These are phyloP conservation scores for Centropus bengalensis DNA, from an alignment of 2,113 vertebrate genomes.

Conservation along the genomic window DNA sequence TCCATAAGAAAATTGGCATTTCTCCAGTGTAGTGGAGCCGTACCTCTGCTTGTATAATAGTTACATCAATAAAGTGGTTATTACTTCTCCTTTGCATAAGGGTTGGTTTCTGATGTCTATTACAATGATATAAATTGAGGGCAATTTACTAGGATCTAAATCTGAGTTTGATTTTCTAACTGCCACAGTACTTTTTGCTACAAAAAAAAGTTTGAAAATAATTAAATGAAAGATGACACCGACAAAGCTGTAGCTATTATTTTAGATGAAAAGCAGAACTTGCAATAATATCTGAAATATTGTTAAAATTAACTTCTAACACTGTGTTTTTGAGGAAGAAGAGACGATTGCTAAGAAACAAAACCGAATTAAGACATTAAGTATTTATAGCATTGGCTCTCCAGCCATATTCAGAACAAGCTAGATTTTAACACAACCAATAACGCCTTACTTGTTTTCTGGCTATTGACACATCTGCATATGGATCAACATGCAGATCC, in stretches of 20 bases:
- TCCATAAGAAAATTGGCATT: background rate
- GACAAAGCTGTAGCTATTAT: background rate
- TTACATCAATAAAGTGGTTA: background rate
- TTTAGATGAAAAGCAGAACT: conserved; percentile 17
- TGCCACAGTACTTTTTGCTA: background rate
- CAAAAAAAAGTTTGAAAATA: background rate
- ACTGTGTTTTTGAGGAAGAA: background rate
- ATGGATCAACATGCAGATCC: background rate
- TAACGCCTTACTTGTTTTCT: background rate
- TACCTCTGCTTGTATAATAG: background rate
- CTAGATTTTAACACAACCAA: background rate
- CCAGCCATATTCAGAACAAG: background rate
- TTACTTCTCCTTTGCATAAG: background rate
- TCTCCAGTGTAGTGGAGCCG: background rate
- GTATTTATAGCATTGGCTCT: conserved; percentile 16
- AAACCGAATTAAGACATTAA: conserved; percentile 33
- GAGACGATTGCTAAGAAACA: background rate
- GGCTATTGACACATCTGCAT: background rate
- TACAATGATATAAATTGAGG: background rate
- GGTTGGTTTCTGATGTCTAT: background rate
- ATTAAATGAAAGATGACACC: background rate
- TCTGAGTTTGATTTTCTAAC: background rate
- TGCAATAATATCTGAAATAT: conserved; percentile 11
- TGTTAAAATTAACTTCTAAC: conserved; percentile 23
- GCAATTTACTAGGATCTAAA: background rate